Evolutionary conservation across 2,797 vertebrate species (phyloP).

Genomic region (Arctocebus calabarensis): DNA sequence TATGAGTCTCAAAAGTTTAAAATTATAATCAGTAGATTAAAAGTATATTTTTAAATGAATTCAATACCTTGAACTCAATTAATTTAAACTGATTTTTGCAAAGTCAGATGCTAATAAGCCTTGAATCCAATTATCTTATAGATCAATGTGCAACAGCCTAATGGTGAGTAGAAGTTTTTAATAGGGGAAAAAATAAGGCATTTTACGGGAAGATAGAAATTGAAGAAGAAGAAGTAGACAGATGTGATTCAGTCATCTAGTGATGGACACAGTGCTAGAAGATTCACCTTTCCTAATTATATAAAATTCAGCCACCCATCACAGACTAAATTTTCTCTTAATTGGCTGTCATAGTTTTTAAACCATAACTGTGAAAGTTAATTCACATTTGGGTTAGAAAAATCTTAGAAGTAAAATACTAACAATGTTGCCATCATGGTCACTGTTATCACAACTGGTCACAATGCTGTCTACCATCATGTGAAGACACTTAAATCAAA

Average conservation of each 20-base stretch:
- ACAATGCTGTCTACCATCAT: neutral
- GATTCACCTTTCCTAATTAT: conserved; percentile 45
- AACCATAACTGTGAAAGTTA: conserved; percentile 53
- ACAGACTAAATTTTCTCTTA: conserved; percentile 55
- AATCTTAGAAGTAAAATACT: conserved; percentile 31
- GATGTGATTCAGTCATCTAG: conserved; percentile 19
- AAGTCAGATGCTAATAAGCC: conserved; percentile 39
- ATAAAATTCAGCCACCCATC: conserved; percentile 44
- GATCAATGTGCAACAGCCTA: neutral
- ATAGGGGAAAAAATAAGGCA: conserved; percentile 3
- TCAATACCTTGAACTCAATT: conserved; percentile 23
- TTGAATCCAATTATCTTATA: conserved; percentile 25
- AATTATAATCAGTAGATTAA: neutral
- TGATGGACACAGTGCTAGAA: neutral
- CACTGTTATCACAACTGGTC: neutral
- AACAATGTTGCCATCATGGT: neutral
- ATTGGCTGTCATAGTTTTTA: conserved; percentile 59
- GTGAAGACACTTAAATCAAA: neutral
- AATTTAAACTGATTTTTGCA: conserved; percentile 54
- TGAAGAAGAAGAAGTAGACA: neutral
- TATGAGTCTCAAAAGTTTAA: neutral
- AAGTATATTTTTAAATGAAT: conserved; percentile 24
- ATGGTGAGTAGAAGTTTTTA: neutral
- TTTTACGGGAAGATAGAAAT: neutral
- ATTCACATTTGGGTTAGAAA: conserved; percentile 58